Conservation (phyloP, 2,113 vertebrate species). For the Jacana jacana region DNA sequence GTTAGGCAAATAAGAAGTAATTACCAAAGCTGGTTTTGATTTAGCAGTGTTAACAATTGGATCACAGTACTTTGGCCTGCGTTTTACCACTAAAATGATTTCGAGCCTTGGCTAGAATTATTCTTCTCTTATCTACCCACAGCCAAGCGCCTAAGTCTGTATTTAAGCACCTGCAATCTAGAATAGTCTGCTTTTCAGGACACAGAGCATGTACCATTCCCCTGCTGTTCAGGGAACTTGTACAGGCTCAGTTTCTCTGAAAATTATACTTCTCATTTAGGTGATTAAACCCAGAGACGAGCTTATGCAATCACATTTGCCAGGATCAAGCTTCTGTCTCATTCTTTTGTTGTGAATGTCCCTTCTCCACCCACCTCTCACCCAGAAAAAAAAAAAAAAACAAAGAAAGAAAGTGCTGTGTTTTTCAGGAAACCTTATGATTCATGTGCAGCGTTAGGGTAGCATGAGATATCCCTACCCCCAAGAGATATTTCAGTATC, state of each 20-base stretch:
- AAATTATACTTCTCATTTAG: slow-evolving; percentile 7
- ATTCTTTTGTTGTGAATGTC: neutral
- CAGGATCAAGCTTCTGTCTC: neutral
- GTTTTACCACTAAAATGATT: slow-evolving; percentile 4
- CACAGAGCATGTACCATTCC: neutral
- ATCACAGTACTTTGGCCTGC: neutral
- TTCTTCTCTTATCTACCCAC: neutral
- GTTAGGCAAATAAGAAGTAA: neutral
- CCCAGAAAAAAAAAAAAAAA: neutral
- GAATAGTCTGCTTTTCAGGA: slow-evolving; percentile 13
- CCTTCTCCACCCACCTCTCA: neutral
- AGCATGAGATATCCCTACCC: accelerated
- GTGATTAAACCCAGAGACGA: neutral
- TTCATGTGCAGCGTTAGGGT: neutral
- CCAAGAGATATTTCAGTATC: neutral
- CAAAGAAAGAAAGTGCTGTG: neutral
- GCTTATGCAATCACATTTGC: neutral
- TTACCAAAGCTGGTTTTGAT: slow-evolving; percentile 21
- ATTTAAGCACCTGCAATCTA: slow-evolving; percentile 28
- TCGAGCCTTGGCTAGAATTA: neutral
- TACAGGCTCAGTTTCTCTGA: neutral
- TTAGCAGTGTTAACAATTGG: neutral
- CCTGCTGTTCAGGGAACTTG: neutral
- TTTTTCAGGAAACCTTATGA: neutral
- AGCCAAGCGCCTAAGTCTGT: neutral